Evolutionary conservation across 2,888 invertebrate genomes (phyloP).

Genomic region (Molanna angustata): DNA sequence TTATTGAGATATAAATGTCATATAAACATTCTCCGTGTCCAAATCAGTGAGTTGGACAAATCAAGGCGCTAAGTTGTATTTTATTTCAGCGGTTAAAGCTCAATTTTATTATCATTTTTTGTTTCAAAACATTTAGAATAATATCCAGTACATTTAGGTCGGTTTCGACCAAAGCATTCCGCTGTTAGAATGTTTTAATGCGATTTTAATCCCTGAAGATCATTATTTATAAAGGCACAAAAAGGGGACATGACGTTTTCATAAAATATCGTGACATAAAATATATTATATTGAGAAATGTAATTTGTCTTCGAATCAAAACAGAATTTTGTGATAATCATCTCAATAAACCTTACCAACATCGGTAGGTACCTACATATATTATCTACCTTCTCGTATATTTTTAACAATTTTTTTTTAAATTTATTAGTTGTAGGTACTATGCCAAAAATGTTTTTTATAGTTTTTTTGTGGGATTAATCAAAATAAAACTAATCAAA

Average conservation of each 20-base stretch:
- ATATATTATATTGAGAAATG: background rate
- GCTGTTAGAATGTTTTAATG: constrained; percentile 11
- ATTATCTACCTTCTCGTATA: too few species aligned
- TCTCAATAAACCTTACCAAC: too few species aligned
- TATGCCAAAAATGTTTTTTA: too few species aligned
- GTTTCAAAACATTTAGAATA: constrained; percentile 7
- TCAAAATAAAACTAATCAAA: too few species aligned
- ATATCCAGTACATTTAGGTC: constrained; percentile 7
- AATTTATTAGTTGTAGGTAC: too few species aligned
- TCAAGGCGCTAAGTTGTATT: constrained; percentile 20
- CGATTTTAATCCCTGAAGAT: constrained; percentile 13
- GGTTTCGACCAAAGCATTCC: constrained; percentile 11
- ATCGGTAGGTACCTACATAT: too few species aligned
- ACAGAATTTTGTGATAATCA: too few species aligned
- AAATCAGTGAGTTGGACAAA: background rate
- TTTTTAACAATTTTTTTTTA: too few species aligned
- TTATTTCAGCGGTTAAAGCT: constrained; percentile 13
- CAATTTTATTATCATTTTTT: constrained; percentile 5
- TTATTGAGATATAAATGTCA: constrained; percentile 21
- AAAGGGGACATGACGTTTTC: constrained; percentile 6
- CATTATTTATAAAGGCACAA: constrained; percentile 10
- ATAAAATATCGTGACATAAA: constrained; percentile 5
- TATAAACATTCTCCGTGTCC: constrained; percentile 6
- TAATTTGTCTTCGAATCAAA: too few species aligned
- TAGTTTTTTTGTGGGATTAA: too few species aligned